Percentiles rank a stretch among this genome's conserved stretches.
Evolutionary conservation across 1,140 invertebrate genomes (phyloP).

Genomic region (Apis dorsata): DNA sequence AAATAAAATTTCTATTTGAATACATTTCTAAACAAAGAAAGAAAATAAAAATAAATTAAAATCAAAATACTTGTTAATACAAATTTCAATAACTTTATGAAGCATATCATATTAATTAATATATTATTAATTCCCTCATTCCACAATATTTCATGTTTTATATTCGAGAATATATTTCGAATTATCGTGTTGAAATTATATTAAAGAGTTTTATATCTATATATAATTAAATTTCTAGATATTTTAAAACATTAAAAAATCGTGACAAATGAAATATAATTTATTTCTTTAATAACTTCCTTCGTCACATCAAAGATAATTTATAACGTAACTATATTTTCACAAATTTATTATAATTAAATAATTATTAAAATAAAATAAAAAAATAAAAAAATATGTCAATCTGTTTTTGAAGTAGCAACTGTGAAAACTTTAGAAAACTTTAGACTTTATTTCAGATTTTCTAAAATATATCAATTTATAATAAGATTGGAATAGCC

Average conservation of each 20-base stretch:
- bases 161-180: background rate
- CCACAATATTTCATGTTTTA: background rate
- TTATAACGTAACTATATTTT: background rate
- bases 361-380: background rate
- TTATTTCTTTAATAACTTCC: background rate
- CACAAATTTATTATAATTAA: background rate
- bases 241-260: background rate
- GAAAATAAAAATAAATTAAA: background rate
- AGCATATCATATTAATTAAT: slow-evolving; percentile 53
- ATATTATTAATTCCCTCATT: slow-evolving; percentile 5
- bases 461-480: slow-evolving; percentile 1
- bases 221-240: background rate
- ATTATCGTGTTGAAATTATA: background rate
- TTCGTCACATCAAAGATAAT: slow-evolving; percentile 7
- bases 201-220: background rate
- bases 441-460: background rate
- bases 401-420: slow-evolving; percentile 2
- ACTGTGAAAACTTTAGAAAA: background rate
- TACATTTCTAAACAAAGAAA: background rate
- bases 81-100: background rate
- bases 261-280: background rate
- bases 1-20: no score
- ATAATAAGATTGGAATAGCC: background rate
- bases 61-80: background rate
- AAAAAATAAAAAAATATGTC: background rate